Conservation (phyloP, 1,140 invertebrate genomes). For the Globodera rostochiensis region DNA sequence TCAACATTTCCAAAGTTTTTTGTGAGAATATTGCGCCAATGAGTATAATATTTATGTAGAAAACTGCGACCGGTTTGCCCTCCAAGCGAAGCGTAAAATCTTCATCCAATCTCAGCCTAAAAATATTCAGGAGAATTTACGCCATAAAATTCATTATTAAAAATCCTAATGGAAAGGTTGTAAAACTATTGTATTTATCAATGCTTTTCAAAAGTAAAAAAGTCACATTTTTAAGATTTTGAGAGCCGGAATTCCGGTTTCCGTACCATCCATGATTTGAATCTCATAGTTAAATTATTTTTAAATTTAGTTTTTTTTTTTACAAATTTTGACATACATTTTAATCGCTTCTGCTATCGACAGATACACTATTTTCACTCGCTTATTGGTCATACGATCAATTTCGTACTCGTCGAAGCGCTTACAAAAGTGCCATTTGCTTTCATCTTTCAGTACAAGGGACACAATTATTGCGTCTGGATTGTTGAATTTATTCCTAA, state of each 20-base stretch:
- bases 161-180: background rate
- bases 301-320: background rate
- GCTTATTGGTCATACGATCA: slow-evolving; percentile 66
- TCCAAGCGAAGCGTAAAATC: slow-evolving; percentile 66
- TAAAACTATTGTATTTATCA: too few species aligned
- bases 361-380: slow-evolving; percentile 76
- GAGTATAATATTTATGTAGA: slow-evolving; percentile 88
- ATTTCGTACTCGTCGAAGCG: slow-evolving; percentile 86
- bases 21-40: slow-evolving; percentile 70
- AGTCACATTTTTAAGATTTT: too few species aligned
- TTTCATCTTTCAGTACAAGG: slow-evolving; percentile 80
- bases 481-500: slow-evolving; percentile 45
- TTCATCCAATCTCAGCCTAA: slow-evolving; percentile 39
- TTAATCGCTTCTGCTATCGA: slow-evolving; percentile 72
- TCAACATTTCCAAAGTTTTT: slow-evolving; percentile 81
- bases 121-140: background rate
- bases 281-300: background rate
- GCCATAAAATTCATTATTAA: background rate
- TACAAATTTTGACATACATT: slow-evolving; percentile 32
- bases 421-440: slow-evolving; percentile 73
- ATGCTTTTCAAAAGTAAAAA: too few species aligned
- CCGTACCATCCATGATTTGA: too few species aligned
- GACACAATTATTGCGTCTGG: slow-evolving; percentile 78
- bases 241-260: too few species aligned
- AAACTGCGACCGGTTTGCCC: slow-evolving; percentile 80